Evolutionary conservation across 2,888 invertebrate genomes (phyloP).

Genomic region (Habrosyne pyritoides): DNA sequence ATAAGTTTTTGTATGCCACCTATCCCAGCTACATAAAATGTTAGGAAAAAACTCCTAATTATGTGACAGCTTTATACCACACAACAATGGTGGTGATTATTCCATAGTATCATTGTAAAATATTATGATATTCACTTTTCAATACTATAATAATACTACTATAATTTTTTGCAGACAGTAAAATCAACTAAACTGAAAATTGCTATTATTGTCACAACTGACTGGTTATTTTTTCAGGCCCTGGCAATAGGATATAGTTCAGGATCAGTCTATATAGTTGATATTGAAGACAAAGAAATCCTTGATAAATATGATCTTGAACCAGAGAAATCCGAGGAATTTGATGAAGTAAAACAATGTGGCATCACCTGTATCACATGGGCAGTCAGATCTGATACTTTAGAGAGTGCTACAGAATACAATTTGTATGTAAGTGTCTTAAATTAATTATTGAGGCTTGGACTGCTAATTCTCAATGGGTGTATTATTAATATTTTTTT

Average conservation of each 20-base stretch:
- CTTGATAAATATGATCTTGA: conserved; percentile 85
- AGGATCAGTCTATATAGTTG: conserved; percentile 88
- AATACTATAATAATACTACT: not conserved
- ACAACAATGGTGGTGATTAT: too few relatives aligned
- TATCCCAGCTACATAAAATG: too few relatives aligned
- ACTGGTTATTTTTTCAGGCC: conserved; percentile 73
- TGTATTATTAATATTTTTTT: too few relatives aligned
- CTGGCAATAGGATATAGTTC: conserved; percentile 88
- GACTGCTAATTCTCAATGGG: too few relatives aligned
- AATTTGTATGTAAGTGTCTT: conserved; percentile 70
- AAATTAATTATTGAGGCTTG: too few relatives aligned
- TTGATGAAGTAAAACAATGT: conserved; percentile 75
- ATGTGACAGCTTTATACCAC: too few relatives aligned
- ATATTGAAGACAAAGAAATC: conserved; percentile 93
- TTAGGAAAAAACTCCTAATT: too few relatives aligned
- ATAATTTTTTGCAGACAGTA: not conserved
- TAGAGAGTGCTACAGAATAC: conserved; percentile 71
- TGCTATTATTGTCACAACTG: too few relatives aligned
- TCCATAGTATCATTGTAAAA: too few relatives aligned
- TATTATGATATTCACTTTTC: too few relatives aligned
- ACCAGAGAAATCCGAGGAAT: conserved; percentile 67
- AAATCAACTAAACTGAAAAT: too few relatives aligned
- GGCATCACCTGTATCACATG: conserved; percentile 90
- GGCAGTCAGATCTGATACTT: conserved; percentile 79
- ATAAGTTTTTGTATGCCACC: too few relatives aligned